Percentiles rank a stretch among this genome's conserved stretches.
Conservation (phyloP, 1,140 invertebrate species). For the Eufriesea mexicana region DNA sequence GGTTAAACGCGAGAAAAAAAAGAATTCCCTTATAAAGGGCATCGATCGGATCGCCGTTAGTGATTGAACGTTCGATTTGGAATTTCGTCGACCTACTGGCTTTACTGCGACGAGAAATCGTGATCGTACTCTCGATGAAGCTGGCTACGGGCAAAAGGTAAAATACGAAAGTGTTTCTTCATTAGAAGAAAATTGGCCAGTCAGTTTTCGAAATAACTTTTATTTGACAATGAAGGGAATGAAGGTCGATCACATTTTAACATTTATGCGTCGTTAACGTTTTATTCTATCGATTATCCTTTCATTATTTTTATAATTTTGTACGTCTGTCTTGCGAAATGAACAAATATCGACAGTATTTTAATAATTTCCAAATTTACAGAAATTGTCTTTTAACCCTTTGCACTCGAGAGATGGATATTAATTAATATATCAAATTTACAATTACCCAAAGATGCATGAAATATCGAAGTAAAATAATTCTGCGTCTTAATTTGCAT, state of each 20-base stretch:
- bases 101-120: not conserved
- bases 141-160: not conserved
- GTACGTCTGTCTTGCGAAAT: no score
- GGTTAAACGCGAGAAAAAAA: not conserved
- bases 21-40: conserved; percentile 4
- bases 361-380: no score
- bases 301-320: no score
- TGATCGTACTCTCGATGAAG: not conserved
- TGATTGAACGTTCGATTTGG: conserved; percentile 11
- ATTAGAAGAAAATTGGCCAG: not conserved
- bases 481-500: no score
- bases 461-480: no score
- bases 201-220: not conserved
- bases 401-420: no score
- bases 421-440: no score
- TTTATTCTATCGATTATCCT: no score
- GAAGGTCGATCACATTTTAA: not conserved
- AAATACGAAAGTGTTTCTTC: no score
- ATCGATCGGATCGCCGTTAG: conserved; percentile 4
- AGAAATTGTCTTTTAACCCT: no score
- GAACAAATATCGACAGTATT: no score
- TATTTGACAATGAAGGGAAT: not conserved
- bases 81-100: not conserved
- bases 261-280: not conserved
- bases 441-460: not conserved